Base-by-base conservation (phyloP, 2,888 invertebrate genomes). In the Brenthis hecate region DNA sequence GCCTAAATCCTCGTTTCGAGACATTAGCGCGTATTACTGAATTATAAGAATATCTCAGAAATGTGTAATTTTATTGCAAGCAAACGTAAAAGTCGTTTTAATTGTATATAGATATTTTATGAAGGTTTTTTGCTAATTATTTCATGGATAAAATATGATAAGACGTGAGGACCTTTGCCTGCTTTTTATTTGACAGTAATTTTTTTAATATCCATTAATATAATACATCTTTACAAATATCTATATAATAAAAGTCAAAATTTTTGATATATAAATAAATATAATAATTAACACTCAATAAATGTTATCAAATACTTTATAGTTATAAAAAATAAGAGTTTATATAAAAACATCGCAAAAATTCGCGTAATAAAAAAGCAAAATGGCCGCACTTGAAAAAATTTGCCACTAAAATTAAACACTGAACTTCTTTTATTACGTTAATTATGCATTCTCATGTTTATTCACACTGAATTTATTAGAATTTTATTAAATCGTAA, bases 381-480 rank as follows among this genome's bases (percentile, higher is more conserved):
- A 66, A 66, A 66, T 66, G 66, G 60, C 66, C 55, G 32, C 55
- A 32, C 43, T 28, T 28, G 28, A 51, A 14, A 36, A 62, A 43
- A 8, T 54, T 43, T 54, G 36, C 28, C 60, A 13, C 54, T 48
- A 55, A 55, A 28, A 55, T 48, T 61, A 55, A 61, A 61, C 65
- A 57, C 50, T 51, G 16, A 32, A 57, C 50, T 65, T 68, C 65
- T 48, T 57, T 62, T 66, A 62, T 66, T 62, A 62, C 48, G 68
- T 62, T 71, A 69, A 67, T 72, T 69, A 65, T 61, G 63, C 58
- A 60, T 65, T 57, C 60, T 36, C 55, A 65, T 70, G 67, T 69
- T 72, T 69, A 60, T 70, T 65, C 65, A 68, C 63, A 68, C 48
- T 65, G 56, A 70, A 70, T 65, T 65, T 68, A 70, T 70, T 65